Conservation (phyloP, 2,888 invertebrate species). For the Platycheirus rosarum region DNA sequence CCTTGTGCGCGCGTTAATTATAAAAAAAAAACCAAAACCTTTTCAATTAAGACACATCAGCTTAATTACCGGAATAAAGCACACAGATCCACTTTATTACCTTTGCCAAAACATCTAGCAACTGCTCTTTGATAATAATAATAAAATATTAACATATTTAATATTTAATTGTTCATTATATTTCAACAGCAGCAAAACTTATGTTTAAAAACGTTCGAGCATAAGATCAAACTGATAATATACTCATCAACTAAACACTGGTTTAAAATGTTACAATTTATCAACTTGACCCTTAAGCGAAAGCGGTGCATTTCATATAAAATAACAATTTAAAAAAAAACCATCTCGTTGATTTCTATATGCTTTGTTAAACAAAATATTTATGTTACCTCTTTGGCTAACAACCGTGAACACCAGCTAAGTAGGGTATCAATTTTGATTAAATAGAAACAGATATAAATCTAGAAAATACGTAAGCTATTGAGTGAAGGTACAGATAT, state of each 20-base stretch:
- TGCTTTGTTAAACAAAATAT: conserved; percentile 36
- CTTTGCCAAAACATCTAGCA: too few species aligned
- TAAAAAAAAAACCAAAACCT: too few species aligned
- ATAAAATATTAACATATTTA: not conserved
- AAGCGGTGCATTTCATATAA: conserved; percentile 19
- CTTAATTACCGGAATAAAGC: too few species aligned
- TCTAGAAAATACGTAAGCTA: too few species aligned
- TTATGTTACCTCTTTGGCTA: conserved; percentile 16
- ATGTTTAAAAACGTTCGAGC: conserved; percentile 12
- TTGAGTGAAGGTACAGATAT: too few species aligned
- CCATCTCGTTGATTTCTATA: conserved; percentile 25
- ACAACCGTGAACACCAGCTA: conserved; percentile 20
- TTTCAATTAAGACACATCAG: too few species aligned
- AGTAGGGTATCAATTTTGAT: conserved; percentile 5
- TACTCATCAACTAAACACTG: conserved; percentile 37
- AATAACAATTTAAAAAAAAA: conserved; percentile 25
- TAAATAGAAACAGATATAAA: conserved; percentile 1
- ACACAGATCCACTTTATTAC: too few species aligned
- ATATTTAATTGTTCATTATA: conserved; percentile 12
- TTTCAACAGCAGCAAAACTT: conserved; percentile 38
- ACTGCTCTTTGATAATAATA: conserved; percentile 1
- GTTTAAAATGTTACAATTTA: conserved; percentile 35
- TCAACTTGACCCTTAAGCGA: conserved; percentile 38
- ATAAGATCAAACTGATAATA: conserved; percentile 29
- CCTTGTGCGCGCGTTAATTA: too few species aligned